Evolutionary conservation across 2,113 vertebrate genomes (phyloP).

Genomic region (Pteronura brasiliensis): DNA sequence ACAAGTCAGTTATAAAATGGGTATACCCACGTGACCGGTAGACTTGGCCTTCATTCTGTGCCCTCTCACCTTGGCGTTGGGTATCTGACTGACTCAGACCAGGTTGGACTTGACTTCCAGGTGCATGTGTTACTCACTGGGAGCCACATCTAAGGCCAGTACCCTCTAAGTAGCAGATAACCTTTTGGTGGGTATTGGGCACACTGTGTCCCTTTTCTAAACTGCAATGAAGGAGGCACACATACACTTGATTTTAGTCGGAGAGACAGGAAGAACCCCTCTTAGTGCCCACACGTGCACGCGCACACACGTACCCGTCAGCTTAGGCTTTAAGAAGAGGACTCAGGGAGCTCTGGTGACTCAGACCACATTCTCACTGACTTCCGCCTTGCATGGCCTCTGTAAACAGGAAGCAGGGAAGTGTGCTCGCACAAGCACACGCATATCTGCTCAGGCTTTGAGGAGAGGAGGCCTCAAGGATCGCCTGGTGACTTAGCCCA

Average conservation of each 20-base stretch:
- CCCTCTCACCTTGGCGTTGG: background rate
- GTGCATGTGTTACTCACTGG: background rate
- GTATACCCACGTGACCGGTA: background rate
- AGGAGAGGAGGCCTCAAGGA: background rate
- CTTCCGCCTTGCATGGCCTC: background rate
- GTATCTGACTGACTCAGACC: constrained; percentile 18
- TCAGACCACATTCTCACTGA: background rate
- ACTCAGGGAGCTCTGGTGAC: background rate
- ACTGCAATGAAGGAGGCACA: background rate
- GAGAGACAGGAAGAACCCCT: background rate
- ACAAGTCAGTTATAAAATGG: background rate
- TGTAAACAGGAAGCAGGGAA: background rate
- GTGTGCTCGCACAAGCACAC: background rate
- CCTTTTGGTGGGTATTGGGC: background rate
- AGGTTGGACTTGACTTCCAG: background rate
- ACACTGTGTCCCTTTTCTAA: background rate
- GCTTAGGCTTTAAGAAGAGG: background rate
- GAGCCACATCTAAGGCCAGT: background rate
- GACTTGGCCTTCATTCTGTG: constrained; percentile 14
- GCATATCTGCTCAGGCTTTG: background rate
- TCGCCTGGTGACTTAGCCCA: background rate
- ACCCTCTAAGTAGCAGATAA: background rate
- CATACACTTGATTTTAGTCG: background rate
- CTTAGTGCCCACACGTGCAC: background rate
- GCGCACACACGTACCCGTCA: background rate